These are phyloP conservation scores for Eriocheir sinensis DNA, from an alignment of 1,140 invertebrate genomes.

Conservation along the genomic window DNA sequence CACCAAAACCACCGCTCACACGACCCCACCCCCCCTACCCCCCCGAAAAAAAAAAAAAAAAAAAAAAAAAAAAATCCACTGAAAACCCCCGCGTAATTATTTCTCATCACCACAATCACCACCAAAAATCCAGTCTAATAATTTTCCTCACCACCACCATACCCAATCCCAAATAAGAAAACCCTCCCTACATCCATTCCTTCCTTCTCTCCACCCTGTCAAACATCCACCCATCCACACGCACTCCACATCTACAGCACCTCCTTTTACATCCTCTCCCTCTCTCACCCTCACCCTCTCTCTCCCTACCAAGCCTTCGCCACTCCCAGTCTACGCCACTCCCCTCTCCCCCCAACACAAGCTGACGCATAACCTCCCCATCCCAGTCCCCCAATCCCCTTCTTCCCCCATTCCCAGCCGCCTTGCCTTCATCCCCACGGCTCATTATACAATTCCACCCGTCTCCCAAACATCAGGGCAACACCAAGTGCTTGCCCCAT, in stretches of 20 bases:
- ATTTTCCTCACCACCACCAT: not conserved
- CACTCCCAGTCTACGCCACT: too few species aligned
- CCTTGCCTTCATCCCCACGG: not conserved
- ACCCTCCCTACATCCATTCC: not conserved
- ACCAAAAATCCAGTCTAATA: not conserved
- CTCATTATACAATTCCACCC: not conserved
- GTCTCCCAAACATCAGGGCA: not conserved
- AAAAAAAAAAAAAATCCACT: not conserved
- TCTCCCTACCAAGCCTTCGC: too few species aligned
- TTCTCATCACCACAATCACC: not conserved
- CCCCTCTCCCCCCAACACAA: too few species aligned
- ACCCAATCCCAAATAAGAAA: not conserved
- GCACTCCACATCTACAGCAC: not conserved
- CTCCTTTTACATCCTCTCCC: not conserved
- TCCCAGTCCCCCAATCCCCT: not conserved
- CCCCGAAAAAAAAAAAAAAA: not conserved
- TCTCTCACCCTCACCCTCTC: not conserved
- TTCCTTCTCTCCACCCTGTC: not conserved
- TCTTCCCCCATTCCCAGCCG: not conserved
- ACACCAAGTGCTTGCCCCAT: conserved; percentile 20
- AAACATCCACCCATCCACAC: not conserved
- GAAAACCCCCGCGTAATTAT: not conserved
- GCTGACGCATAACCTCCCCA: too few species aligned
- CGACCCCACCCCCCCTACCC: not conserved
- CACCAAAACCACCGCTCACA: not conserved